phyloP scores from a whole-genome alignment of 1,140 invertebrate species.

The Orius laevigatus region DNA sequence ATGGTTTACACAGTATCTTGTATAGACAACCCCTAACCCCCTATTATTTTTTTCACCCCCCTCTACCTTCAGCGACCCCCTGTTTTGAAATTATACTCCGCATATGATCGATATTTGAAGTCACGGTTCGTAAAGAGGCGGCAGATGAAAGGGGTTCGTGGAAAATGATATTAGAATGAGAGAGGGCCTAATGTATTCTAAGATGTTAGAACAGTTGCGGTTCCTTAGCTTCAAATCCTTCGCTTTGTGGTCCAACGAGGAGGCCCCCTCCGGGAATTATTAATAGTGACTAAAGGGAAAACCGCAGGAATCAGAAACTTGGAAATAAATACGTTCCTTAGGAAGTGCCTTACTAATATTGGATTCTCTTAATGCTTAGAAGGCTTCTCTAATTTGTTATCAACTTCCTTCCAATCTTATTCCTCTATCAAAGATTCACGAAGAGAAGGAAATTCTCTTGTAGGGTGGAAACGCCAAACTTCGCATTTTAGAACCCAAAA shows the following conservation, averaged over 20 bases:
- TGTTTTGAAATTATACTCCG: background rate
- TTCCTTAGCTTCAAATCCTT: conserved; percentile 11
- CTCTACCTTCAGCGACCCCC: background rate
- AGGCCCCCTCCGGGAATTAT: conserved; percentile 4
- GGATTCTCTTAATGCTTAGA: no score
- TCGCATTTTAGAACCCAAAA: no score
- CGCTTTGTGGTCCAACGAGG: conserved; percentile 7
- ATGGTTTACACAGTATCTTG: conserved; percentile 11
- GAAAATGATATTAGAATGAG: conserved; percentile 7
- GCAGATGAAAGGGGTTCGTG: background rate
- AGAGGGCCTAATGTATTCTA: conserved; percentile 5
- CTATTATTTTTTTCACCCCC: conserved; percentile 4
- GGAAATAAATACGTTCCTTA: conserved; percentile 7
- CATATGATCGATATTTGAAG: no score
- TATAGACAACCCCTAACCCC: conserved; percentile 8
- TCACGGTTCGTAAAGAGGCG: no score
- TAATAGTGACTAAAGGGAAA: conserved; percentile 5
- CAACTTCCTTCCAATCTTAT: no score
- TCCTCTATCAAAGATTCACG: no score
- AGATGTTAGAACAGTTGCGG: conserved; percentile 11
- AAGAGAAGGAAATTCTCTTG: no score
- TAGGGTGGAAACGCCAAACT: no score
- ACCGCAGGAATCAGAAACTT: conserved; percentile 11
- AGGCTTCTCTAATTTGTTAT: no score
- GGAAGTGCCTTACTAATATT: no score